Evolutionary conservation across 2,113 vertebrate species (phyloP).

Genomic region (Synodontis membranacea): DNA sequence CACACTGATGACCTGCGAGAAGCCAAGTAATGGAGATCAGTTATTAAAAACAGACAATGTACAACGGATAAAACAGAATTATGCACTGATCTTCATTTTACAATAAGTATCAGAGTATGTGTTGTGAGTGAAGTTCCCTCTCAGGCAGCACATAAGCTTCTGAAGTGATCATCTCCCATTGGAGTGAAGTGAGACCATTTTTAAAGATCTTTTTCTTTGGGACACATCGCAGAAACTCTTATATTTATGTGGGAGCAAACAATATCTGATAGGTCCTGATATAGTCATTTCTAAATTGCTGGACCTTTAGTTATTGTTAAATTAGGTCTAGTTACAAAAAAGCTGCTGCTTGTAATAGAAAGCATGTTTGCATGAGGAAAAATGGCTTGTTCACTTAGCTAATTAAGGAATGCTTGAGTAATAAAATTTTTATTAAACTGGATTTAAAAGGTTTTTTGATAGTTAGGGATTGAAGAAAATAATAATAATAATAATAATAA

Average conservation of each 20-base stretch:
- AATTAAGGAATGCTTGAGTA: background rate
- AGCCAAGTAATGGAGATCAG: background rate
- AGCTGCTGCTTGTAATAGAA: background rate
- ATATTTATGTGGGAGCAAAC: background rate
- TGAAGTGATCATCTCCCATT: background rate
- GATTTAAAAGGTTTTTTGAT: background rate
- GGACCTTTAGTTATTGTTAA: background rate
- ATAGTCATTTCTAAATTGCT: background rate
- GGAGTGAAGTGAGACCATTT: background rate
- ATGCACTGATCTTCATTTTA: background rate
- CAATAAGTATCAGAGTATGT: background rate
- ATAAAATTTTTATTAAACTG: background rate
- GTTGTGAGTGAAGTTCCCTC: background rate
- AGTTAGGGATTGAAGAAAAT: background rate
- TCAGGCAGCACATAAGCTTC: background rate
- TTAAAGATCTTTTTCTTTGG: background rate
- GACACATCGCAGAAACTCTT: background rate
- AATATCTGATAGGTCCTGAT: background rate
- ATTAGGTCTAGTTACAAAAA: background rate
- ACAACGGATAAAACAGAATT: background rate
- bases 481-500: background rate
- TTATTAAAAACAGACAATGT: background rate
- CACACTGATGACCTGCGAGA: conserved; percentile 91
- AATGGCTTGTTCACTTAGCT: background rate
- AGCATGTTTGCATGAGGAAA: background rate